Evolutionary conservation across 2,113 vertebrate genomes (phyloP).

Genomic region (Tenrec ecaudatus): DNA sequence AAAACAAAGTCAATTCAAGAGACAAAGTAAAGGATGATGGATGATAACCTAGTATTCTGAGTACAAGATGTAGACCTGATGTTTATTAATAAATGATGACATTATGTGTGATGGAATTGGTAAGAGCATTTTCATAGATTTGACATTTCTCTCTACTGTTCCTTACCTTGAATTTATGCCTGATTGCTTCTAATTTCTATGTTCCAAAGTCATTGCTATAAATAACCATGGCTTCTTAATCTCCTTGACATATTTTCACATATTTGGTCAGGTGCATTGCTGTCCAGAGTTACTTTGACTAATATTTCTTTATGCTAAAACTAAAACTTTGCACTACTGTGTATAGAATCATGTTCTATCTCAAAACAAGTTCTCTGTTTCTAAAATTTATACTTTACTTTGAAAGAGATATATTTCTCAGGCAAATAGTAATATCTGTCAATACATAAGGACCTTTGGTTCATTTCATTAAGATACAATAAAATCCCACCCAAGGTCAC

Average conservation of each 20-base stretch:
- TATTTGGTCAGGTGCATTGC: neutral
- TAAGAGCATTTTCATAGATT: conserved; percentile 50
- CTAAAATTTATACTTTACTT: neutral
- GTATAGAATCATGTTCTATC: neutral
- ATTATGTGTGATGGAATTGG: neutral
- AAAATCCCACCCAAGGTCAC: neutral
- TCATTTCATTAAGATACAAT: neutral
- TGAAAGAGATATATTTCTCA: neutral
- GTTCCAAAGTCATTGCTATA: conserved; percentile 46
- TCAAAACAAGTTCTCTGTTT: conserved; percentile 13
- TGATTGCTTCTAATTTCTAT: conserved; percentile 63
- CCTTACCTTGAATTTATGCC: conserved; percentile 54
- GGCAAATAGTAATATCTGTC: neutral
- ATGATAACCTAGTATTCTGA: neutral
- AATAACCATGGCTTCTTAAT: conserved; percentile 39
- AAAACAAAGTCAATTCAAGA: conserved; percentile 42
- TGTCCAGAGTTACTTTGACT: conserved; percentile 13
- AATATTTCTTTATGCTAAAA: neutral
- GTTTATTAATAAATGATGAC: conserved; percentile 33
- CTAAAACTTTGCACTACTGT: neutral
- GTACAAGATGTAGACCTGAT: neutral
- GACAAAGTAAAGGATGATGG: conserved; percentile 41
- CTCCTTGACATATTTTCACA: conserved; percentile 30
- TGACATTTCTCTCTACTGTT: conserved; percentile 50
- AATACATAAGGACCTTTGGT: neutral